Evolutionary conservation across 2,888 invertebrate species (phyloP), one percentile per base, ranked within the genome.

Genomic region (Theretra japonica): DNA sequence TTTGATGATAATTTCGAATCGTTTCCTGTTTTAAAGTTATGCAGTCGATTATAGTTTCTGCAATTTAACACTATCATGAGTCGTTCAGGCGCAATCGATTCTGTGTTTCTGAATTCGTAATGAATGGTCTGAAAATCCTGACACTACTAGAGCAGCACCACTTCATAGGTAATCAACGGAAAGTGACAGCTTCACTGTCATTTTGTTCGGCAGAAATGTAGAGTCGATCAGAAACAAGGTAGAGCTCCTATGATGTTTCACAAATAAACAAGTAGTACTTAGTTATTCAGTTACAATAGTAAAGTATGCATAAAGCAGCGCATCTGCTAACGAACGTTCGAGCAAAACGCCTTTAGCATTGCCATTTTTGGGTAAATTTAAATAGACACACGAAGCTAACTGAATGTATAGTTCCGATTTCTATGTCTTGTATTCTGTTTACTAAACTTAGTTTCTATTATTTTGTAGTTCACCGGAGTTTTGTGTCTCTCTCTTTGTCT

Each of bases 311-410:
- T n/a, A n/a, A 58, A 58, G 25, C 5, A 25, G 15, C 17, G 58
- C 23, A 25, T 25, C 58, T 25, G 17, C 17, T 58, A 58, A 58
- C 58, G 58, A 58, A 58, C 58, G 57, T 21, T 57, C 11, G 2
- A 25, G 17, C 17, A 25, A 23, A 17, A 58, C 25, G 58, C 58
- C 58, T 58, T 58, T 58, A 17, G 15, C 58, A 79, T 84, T 83
- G 78, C 82, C 82, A 80, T 80, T 83, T 84, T 83, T 82, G 83
- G 84, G 81, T 69, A 58, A 58, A 58, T 23, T 58, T 58, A 58
- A 25, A 58, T 58, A 58, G 25, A 58, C 25, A 25, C 58, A 25
- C 58, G 4, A 23, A 23, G 28, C 58, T 58, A 25, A 58, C 25
- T 58, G 25, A 58, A 58, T 58, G 25, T 28, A 23, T 25, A 17